Evolutionary conservation across 1,140 invertebrate genomes (phyloP).

Genomic region (Gerris buenoi): DNA sequence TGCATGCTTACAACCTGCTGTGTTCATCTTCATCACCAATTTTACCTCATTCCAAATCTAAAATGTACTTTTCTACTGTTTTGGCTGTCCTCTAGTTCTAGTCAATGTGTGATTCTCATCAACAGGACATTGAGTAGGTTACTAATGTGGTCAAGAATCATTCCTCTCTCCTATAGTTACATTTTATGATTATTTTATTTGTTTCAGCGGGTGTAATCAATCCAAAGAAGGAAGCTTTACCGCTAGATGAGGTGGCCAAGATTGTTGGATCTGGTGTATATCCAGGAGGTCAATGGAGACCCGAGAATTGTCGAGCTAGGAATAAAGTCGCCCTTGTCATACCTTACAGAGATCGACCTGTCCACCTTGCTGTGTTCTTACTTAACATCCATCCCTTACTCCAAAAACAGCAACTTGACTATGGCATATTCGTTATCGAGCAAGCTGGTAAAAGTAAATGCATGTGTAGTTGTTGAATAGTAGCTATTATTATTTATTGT

Average conservation of each 20-base stretch:
- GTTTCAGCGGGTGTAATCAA: slow-evolving; percentile 19
- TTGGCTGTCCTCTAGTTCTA: too few relatives aligned
- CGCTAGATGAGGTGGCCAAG: slow-evolving; percentile 11
- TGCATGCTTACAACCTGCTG: too few relatives aligned
- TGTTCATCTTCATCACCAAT: too few relatives aligned
- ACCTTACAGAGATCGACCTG: slow-evolving; percentile 60
- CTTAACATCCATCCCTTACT: slow-evolving; percentile 83
- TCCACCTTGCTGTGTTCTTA: slow-evolving; percentile 68
- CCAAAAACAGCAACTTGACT: slow-evolving; percentile 77
- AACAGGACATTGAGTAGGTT: too few relatives aligned
- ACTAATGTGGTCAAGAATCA: too few relatives aligned
- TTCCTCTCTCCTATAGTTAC: too few relatives aligned
- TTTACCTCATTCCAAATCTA: too few relatives aligned
- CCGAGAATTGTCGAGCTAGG: slow-evolving; percentile 52
- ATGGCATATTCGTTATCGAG: slow-evolving; percentile 90
- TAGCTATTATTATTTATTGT: too few relatives aligned
- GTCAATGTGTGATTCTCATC: too few relatives aligned
- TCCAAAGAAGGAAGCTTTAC: slow-evolving; percentile 11
- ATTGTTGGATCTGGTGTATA: slow-evolving; percentile 27
- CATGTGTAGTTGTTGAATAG: too few relatives aligned
- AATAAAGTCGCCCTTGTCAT: slow-evolving; percentile 76
- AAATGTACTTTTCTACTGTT: too few relatives aligned
- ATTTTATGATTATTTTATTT: slow-evolving; percentile 4
- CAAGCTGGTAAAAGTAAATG: slow-evolving; percentile 48
- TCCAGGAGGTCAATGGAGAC: slow-evolving; percentile 60